phyloP scores from a whole-genome alignment of 1,140 invertebrate species.

The Apis cerana region DNA sequence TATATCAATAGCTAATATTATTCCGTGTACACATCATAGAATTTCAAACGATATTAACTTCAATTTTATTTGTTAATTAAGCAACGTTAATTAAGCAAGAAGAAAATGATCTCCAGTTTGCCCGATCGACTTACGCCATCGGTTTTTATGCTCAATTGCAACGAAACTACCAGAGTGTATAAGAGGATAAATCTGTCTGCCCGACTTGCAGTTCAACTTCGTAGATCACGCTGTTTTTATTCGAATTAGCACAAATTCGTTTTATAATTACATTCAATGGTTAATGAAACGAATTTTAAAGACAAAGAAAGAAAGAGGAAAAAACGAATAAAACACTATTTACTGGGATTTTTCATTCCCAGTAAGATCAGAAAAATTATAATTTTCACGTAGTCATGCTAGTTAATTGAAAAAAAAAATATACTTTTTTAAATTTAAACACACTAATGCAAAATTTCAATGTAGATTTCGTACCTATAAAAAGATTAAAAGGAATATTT shows the following conservation, averaged over 20 bases:
- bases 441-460: too few relatives aligned
- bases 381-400: background rate
- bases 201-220: background rate
- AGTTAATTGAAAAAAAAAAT: too few relatives aligned
- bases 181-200: background rate
- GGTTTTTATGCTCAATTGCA: slow-evolving; percentile 14
- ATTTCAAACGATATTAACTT: background rate
- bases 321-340: too few relatives aligned
- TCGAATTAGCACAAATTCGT: background rate
- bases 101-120: slow-evolving; percentile 4
- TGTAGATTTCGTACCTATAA: too few relatives aligned
- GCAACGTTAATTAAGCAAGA: background rate
- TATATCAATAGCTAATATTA: too few relatives aligned
- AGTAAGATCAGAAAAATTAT: too few relatives aligned
- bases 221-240: background rate
- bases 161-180: background rate
- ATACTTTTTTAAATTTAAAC: too few relatives aligned
- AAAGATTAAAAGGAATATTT: too few relatives aligned
- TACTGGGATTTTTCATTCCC: too few relatives aligned
- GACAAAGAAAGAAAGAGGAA: background rate
- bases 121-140: background rate
- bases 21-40: too few relatives aligned
- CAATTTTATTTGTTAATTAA: background rate
- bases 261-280: background rate
- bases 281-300: background rate